Conservation (phyloP, 1,140 invertebrate genomes). For the Drosophila kikkawai region DNA sequence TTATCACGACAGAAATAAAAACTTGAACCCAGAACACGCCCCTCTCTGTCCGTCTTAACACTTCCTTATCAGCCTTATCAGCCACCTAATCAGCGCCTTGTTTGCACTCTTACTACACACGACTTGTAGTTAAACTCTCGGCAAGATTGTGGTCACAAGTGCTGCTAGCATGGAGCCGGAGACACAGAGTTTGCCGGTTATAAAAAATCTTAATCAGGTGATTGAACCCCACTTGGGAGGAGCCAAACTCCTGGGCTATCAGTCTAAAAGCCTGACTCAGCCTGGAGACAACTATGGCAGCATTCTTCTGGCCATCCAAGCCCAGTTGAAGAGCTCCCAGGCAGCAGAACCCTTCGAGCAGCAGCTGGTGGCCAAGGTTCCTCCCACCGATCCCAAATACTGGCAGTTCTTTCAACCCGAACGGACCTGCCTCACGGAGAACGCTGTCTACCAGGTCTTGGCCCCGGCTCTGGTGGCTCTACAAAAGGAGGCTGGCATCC, state of each 20-base stretch:
- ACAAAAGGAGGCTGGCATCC: constrained; percentile 85
- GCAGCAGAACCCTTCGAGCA: constrained; percentile 16
- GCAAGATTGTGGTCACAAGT: constrained; percentile 13
- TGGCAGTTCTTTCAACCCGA: constrained; percentile 87
- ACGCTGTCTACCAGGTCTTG: constrained; percentile 86
- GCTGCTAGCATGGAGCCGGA: constrained; percentile 37
- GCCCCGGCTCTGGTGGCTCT: constrained; percentile 85
- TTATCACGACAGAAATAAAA: constrained; percentile 2
- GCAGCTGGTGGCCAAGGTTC: constrained; percentile 87
- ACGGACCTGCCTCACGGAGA: constrained; percentile 87
- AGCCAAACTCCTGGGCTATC: constrained; percentile 37
- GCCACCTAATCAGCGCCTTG: constrained; percentile 14
- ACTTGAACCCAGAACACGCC: background rate
- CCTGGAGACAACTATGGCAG: constrained; percentile 88
- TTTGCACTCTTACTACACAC: background rate
- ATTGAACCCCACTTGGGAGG: constrained; percentile 55
- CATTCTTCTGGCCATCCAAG: constrained; percentile 85
- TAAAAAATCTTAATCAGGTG: constrained; percentile 47
- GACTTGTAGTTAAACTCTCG: background rate
- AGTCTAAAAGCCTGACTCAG: constrained; percentile 82
- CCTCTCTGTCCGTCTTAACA: background rate
- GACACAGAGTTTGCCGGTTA: constrained; percentile 47
- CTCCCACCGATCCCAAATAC: constrained; percentile 86
- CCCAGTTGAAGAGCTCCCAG: constrained; percentile 11
- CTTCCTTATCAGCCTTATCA: constrained; percentile 28